Evolutionary conservation across 2,113 vertebrate species (phyloP), one percentile per base, ranked within the genome.

Genomic region (Tichodroma muraria): DNA sequence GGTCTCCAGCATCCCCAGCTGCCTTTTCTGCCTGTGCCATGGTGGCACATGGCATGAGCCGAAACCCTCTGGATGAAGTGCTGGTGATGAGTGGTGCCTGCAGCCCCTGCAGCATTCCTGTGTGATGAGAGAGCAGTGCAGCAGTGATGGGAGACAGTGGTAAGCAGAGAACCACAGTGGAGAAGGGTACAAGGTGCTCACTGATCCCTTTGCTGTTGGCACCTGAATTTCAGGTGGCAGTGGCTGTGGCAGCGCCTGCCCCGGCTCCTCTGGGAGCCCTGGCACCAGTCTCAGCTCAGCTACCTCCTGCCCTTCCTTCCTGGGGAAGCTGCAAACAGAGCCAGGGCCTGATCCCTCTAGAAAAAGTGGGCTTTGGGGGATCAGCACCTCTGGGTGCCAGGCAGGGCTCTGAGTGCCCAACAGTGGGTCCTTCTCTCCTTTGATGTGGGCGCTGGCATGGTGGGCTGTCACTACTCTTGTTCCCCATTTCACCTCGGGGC

Each of bases 371-470:
- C 20, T 53, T 33, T 35, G 38, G 52, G 22, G 7, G 3, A 84
- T 44, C 69, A 70, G 56, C 69, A 47, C 72, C 86, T 57, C 4
- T n/a, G 70, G 70, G 47, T 54, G 75, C 88, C 42, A 33, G 65
- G 37, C 53, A 19, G 16, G 52, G 38, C 56, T 65, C 23, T 14
- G 71, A 45, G 53, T 21, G 3, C 11, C 30, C 2, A 0, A 56
- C 9, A 2, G 8, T 2, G 8, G 38, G 9, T 50, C 6, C 33
- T 44, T 25, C 3, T 54, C 15, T 57, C 22, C 33, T 2, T 27
- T 2, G 5, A 27, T 18, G 22, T 1, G 1, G 37, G 16, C 0
- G 0, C 21, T 4, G 33, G 17, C 2, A 0, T 31, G 0, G 0
- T 5, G 4, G 42, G 38, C 71, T 72, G 45, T 28, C 44, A 14